phyloP scores from a whole-genome alignment of 2,888 invertebrate genomes.

The Baccha elongata region DNA sequence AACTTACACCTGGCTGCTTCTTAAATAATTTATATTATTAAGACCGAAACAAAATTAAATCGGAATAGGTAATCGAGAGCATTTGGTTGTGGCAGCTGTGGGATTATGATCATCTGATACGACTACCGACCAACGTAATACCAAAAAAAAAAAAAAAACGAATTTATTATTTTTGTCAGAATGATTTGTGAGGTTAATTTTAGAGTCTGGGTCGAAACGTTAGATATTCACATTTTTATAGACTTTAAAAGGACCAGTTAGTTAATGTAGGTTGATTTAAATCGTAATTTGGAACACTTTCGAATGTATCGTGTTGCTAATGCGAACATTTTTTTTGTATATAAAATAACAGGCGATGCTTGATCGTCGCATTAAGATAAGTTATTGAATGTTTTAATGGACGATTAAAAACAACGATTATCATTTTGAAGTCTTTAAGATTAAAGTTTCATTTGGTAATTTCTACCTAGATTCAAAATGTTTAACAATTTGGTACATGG shows the following conservation, averaged over 20 bases:
- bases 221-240: not conserved
- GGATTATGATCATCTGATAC: not conserved
- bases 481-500: too few species aligned
- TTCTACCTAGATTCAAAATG: too few species aligned
- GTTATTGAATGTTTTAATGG: constrained; percentile 4
- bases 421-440: constrained; percentile 5
- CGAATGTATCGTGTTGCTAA: constrained; percentile 52
- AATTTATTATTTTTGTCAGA: constrained; percentile 41
- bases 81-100: not conserved
- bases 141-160: constrained; percentile 23
- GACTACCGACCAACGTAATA: not conserved
- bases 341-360: constrained; percentile 6
- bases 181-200: constrained; percentile 56
- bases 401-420: not conserved
- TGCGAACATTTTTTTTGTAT: constrained; percentile 23
- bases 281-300: constrained; percentile 53
- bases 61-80: not conserved
- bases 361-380: not conserved
- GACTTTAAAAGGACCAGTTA: constrained; percentile 34
- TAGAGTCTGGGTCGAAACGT: constrained; percentile 5
- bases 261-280: constrained; percentile 25
- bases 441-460: too few species aligned
- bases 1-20: constrained; percentile 43
- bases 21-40: constrained; percentile 26
- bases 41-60: not conserved